Evolutionary conservation across 2,113 vertebrate genomes (phyloP).

Genomic region (Pluvianellus socialis): DNA sequence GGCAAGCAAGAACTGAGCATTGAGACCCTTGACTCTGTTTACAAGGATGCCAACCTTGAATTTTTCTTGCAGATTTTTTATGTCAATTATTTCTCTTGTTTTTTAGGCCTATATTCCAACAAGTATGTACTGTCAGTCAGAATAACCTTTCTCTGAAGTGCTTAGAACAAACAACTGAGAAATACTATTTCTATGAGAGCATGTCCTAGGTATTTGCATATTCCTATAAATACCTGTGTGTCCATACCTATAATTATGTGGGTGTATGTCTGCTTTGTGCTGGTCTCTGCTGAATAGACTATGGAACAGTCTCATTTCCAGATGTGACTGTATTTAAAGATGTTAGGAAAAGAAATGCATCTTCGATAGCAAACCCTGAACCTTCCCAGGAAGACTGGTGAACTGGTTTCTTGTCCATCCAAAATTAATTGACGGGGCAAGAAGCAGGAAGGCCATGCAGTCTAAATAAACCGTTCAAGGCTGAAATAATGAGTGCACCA

Average conservation of each 20-base stretch:
- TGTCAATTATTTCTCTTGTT: neutral
- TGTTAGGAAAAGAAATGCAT: neutral
- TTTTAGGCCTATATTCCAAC: neutral
- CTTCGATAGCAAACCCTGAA: neutral
- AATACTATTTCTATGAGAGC: neutral
- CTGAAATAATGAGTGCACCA: slow-evolving; percentile 9
- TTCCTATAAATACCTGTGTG: neutral
- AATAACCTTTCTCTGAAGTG: neutral
- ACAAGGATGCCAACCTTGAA: neutral
- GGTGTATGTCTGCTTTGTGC: neutral
- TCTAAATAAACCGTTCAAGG: slow-evolving; percentile 13
- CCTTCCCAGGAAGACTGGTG: neutral
- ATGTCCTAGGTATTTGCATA: neutral
- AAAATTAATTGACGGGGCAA: slow-evolving; percentile 1
- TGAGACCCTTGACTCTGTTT: neutral
- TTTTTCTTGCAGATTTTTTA: neutral
- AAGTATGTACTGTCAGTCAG: neutral
- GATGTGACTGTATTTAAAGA: neutral
- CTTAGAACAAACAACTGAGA: neutral
- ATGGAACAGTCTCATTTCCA: neutral
- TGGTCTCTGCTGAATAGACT: neutral
- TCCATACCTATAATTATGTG: neutral
- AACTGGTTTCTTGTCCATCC: neutral
- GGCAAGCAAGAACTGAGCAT: rapidly evolving
- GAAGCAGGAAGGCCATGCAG: neutral